A percentile compares a stretch with the other conserved stretches of the same genome.
phyloP scores from a whole-genome alignment of 2,113 vertebrate genomes.

The Clarias batrachus region DNA sequence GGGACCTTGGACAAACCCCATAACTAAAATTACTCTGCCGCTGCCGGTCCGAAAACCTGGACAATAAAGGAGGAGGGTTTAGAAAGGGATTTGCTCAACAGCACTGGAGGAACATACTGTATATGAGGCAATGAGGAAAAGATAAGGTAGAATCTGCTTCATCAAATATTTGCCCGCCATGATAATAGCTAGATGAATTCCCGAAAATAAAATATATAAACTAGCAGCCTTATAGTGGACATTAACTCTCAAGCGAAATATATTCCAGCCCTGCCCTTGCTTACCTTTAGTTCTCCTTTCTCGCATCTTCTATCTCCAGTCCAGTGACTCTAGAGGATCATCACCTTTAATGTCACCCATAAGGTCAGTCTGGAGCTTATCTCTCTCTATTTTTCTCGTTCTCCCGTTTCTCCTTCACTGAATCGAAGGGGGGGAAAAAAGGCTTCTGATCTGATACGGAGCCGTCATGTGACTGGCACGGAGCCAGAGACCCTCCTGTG shows the following conservation, averaged over 20 bases:
- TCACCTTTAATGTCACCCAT: slow-evolving; percentile 33
- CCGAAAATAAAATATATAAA: not conserved
- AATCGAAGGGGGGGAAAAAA: not conserved
- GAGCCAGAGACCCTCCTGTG: slow-evolving; percentile 44
- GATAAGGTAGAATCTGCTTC: not conserved
- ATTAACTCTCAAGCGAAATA: not conserved
- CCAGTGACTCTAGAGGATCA: slow-evolving; percentile 24
- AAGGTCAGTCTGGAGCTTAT: slow-evolving; percentile 42
- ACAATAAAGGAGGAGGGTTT: too few species aligned
- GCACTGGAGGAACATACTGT: too few species aligned
- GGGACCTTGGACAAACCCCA: too few species aligned
- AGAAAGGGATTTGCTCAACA: too few species aligned
- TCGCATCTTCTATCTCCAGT: not conserved
- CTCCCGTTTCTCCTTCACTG: slow-evolving; percentile 24
- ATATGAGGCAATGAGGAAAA: too few species aligned
- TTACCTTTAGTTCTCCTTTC: not conserved
- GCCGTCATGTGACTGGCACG: slow-evolving; percentile 12
- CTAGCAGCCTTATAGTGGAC: not conserved
- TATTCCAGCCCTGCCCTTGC: not conserved
- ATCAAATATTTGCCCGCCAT: not conserved
- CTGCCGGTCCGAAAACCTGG: too few species aligned
- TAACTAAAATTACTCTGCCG: too few species aligned
- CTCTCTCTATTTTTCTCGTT: slow-evolving; percentile 12
- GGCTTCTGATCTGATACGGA: slow-evolving; percentile 25
- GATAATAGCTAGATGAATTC: not conserved